A percentile compares a stretch with the other conserved stretches of the same genome.
These are phyloP conservation scores for Scytalopus superciliaris DNA, from an alignment of 2,113 vertebrate species.

Conservation along the genomic window DNA sequence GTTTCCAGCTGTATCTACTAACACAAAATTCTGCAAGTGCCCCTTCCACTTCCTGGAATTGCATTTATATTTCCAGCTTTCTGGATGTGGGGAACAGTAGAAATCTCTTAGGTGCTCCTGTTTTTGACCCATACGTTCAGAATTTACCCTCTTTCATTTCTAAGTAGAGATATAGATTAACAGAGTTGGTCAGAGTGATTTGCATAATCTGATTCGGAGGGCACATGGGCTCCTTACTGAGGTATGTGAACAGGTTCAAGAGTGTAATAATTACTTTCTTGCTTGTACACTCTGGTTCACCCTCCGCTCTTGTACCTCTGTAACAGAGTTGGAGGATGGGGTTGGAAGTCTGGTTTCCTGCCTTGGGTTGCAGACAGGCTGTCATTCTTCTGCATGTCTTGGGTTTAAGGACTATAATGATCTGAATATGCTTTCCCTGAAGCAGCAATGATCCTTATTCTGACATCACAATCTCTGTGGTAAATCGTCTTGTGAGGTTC, in stretches of 20 bases:
- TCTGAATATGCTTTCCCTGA: not conserved
- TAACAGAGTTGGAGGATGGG: accelerated
- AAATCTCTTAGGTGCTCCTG: not conserved
- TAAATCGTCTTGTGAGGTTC: not conserved
- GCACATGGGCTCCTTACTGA: not conserved
- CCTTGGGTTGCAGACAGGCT: not conserved
- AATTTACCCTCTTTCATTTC: not conserved
- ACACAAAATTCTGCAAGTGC: not conserved
- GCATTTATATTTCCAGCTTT: not conserved
- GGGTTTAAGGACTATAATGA: not conserved
- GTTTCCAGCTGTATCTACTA: not conserved
- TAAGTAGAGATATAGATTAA: not conserved
- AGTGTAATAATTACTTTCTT: not conserved
- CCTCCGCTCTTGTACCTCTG: not conserved
- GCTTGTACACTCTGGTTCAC: not conserved
- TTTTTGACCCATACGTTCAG: not conserved
- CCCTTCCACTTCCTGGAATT: not conserved
- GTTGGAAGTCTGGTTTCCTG: not conserved
- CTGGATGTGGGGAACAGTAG: not conserved
- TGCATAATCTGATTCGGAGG: not conserved
- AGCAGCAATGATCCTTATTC: not conserved
- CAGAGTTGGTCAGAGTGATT: not conserved
- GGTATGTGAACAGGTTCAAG: not conserved
- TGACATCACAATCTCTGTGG: not conserved
- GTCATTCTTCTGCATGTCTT: not conserved